Base-by-base conservation (phyloP, 2,888 invertebrate genomes). In the Plagiodera versicolora region DNA sequence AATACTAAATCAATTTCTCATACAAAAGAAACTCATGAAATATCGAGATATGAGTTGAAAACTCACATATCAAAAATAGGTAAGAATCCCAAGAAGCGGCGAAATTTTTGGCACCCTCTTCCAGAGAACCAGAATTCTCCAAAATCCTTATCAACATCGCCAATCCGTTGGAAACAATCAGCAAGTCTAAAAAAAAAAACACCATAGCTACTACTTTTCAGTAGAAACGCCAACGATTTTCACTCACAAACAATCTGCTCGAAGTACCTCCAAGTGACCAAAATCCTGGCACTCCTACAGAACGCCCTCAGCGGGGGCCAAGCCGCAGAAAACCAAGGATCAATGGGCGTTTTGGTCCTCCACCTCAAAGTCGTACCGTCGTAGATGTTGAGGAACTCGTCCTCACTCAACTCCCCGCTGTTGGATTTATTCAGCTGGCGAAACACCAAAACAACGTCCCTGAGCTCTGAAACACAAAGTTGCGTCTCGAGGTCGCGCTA, bases 391-490 rank as follows among this genome's bases (percentile, higher is more conserved):
- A 87, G 82, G 80, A 94, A 94, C 80, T 94, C 92, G 16, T 88
- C 85, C 56, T 87, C 81, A 9, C 85, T 85, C 28, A 94, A 79
- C 1, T 83, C 83, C 1, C 92, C 92, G 6, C 84, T 84, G 3
- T 84, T 84, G 0, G 88, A 86, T 32, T 82, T 81, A 79, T 94
- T 92, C 67, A 94, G 81, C 61, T 90, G 87, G 75, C 90, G 89
- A 81, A 92, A 94, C 84, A 90, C 89, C 66, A 94, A 81, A 72
- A 92, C 87, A 6, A 90, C 86, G 76, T 94, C 92, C 64, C 87
- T 81, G 2, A 85, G 84, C 62, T 83, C 91, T 91, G 77, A 17
- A 75, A 65, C 58, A 59, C 45, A 48, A 6, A 28, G 8, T 28
- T n/a, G n/a, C n/a, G n/a, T 32, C 32, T 11, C 11, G 32, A 32